Percentiles rank a stretch among this genome's conserved stretches.
phyloP scores from a whole-genome alignment of 2,888 invertebrate genomes.

The Clistopyga incitator region DNA sequence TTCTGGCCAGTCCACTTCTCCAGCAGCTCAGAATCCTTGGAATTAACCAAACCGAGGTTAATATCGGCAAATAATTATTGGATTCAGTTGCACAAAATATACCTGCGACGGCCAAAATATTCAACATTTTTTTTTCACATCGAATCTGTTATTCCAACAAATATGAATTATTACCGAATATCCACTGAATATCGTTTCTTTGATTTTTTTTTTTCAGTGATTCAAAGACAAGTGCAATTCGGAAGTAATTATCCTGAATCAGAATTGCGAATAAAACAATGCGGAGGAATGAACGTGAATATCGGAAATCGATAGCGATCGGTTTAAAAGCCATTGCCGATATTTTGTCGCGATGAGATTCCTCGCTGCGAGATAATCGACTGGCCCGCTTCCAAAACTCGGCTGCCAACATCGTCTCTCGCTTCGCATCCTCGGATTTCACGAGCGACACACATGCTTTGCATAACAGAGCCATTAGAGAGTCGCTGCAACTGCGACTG shows the following conservation, averaged over 20 bases:
- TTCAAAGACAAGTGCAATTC: neutral
- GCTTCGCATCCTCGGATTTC: conserved; percentile 29
- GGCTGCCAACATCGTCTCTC: conserved; percentile 27
- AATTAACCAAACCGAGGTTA: too few species aligned
- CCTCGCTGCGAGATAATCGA: conserved; percentile 35
- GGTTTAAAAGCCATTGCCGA: neutral
- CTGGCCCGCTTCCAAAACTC: conserved; percentile 48
- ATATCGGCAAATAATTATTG: too few species aligned
- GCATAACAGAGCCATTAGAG: conserved; percentile 45
- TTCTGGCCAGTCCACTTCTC: too few species aligned
- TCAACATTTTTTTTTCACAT: too few species aligned
- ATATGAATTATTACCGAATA: too few species aligned
- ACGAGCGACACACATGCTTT: conserved; percentile 35
- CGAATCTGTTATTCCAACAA: too few species aligned
- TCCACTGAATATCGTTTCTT: too few species aligned
- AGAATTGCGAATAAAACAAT: neutral
- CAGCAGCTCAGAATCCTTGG: too few species aligned
- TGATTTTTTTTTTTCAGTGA: too few species aligned
- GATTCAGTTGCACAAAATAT: too few species aligned
- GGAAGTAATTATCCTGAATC: neutral
- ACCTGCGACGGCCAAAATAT: too few species aligned
- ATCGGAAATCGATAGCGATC: neutral
- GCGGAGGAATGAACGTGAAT: neutral
- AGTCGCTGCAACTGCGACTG: conserved; percentile 28
- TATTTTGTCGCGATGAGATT: conserved; percentile 22